Percentiles rank a stretch among this genome's conserved stretches.
phyloP scores from a whole-genome alignment of 2,797 vertebrate genomes.

The Mycteria americana region DNA sequence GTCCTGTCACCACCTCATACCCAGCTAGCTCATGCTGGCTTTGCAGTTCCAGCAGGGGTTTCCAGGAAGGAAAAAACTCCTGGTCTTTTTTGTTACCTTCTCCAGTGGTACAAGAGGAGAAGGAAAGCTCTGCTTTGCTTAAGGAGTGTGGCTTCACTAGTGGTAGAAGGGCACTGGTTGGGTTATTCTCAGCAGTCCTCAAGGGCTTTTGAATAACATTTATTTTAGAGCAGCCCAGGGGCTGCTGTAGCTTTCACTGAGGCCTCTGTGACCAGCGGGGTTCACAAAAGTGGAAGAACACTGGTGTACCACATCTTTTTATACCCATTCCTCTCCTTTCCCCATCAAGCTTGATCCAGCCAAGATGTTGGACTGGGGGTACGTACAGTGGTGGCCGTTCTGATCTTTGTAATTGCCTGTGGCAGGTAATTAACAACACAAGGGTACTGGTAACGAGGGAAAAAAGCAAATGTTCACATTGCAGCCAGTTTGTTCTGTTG shows the following conservation, averaged over 20 bases:
- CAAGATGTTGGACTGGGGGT: background rate
- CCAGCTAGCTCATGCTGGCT: background rate
- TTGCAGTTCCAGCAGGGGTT: background rate
- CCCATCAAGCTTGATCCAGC: background rate
- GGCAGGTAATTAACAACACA: background rate
- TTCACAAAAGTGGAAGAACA: background rate
- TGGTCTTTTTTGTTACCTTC: background rate
- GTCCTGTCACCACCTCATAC: background rate
- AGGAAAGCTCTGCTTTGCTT: background rate
- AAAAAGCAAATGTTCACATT: background rate
- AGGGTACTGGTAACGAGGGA: background rate
- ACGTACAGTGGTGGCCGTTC: background rate
- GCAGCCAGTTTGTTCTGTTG: background rate
- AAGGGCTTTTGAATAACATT: background rate
- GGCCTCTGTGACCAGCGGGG: background rate
- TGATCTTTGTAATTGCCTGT: background rate
- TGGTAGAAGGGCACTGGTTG: background rate
- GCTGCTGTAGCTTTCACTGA: background rate
- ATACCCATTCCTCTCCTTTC: background rate
- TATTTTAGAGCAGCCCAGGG: background rate
- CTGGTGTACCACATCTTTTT: background rate
- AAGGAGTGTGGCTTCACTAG: background rate
- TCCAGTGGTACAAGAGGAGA: background rate
- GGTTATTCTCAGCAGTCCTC: background rate
- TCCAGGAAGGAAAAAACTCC: background rate